These are phyloP conservation scores for Dromas ardeola DNA, from an alignment of 2,113 vertebrate genomes.

Conservation along the genomic window DNA sequence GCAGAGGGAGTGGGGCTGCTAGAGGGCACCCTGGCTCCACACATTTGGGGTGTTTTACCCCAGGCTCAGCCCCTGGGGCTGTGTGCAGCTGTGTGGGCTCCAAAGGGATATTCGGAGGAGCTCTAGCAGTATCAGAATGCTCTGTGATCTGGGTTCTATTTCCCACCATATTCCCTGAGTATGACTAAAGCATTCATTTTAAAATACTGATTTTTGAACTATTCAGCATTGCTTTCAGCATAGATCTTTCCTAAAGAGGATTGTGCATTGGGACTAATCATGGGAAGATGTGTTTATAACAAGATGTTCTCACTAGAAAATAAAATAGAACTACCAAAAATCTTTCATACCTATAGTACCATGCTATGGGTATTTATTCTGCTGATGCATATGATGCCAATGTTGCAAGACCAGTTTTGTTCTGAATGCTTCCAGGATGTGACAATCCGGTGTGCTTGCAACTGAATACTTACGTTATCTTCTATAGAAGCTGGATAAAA, in stretches of 20 bases:
- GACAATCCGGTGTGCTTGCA: background rate
- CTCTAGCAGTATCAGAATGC: background rate
- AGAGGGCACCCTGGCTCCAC: background rate
- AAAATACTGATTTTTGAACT: background rate
- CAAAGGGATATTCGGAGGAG: background rate
- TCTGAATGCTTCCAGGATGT: background rate
- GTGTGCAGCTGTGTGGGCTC: background rate
- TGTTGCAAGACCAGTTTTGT: background rate
- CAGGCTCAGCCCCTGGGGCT: rapidly evolving
- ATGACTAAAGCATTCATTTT: background rate
- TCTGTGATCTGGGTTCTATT: background rate
- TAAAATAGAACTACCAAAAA: background rate
- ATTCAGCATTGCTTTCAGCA: background rate
- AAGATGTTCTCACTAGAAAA: background rate
- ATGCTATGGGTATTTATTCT: background rate
- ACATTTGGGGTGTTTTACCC: rapidly evolving
- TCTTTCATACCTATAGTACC: background rate
- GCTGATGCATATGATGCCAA: background rate
- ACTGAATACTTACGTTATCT: background rate
- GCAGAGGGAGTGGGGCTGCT: rapidly evolving
- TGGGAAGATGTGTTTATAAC: background rate
- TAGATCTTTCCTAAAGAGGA: background rate
- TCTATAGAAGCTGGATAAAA: background rate
- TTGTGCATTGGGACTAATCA: background rate
- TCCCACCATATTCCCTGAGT: background rate